Evolutionary conservation across 1,140 invertebrate genomes (phyloP), one percentile per base, ranked within the genome.

Genomic region (Drosophila repleta): DNA sequence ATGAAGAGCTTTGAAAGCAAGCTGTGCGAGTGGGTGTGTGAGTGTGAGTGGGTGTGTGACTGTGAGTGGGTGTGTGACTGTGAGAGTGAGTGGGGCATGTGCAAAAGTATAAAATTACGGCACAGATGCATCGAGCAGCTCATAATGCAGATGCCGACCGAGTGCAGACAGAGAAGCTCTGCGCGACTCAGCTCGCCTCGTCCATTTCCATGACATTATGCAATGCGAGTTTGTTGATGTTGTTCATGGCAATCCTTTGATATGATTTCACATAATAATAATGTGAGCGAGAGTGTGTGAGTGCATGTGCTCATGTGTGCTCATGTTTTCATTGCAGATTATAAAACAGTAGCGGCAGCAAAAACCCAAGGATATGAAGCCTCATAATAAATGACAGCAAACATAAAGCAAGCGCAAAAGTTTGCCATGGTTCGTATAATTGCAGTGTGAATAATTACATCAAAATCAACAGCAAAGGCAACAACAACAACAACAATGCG

Each of bases 371-470:
- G 62, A 66, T 60, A 70, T 43, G 37, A 45, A 65, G 61, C 43
- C 18, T 39, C 58, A 70, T 71, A 71, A 65, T 75, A 70, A 70
- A 70, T 70, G 67, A 64, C 60, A 71, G 72, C 61, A 61, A 76
- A 65, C 70, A 85, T 81, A 81, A 87, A 87, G 78, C 78, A 76
- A 74, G 77, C 63, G 65, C 67, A 68, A 83, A 81, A 80, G 57
- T 71, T 83, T 69, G 68, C 79, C 72, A 88, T 88, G 75, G 88
- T 76, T 87, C 79, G 79, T 83, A 83, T 87, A 87, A 87, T 88
- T 87, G 83, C 84, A 88, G 83, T 63, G 75, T 82, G 83, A 87
- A 87, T 87, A 87, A 87, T 87, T 87, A 88, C 83, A 87, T 88
- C 76, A 74, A 88, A 88, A 88, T 83, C 79, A 79, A 62, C 58